Evolutionary conservation across 2,113 vertebrate species (phyloP), one percentile per base, ranked within the genome.

Genomic region (Ornithorhynchus anatinus): DNA sequence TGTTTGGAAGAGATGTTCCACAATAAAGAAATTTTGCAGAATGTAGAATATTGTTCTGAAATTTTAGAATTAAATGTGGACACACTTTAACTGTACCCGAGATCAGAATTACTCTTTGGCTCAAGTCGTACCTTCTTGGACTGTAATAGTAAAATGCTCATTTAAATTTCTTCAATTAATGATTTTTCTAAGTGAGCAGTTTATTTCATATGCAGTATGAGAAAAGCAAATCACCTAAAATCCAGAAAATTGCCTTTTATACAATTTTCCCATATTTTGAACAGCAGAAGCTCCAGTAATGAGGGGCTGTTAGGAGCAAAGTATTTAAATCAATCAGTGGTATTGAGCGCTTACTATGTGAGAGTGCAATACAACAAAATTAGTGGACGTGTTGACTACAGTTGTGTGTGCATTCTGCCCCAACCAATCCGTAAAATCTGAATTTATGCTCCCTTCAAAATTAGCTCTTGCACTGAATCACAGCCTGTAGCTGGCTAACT

Each of bases 1-100:
- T 77, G 59, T 58, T 64, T 88, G 78, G 31, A 78, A 80, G 79
- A 80, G 52, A 75, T 82, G 84, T 84, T 84, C 63, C 84, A 80
- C 57, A 87, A 81, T 79, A 88, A 88, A 86, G 50, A 58, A 75
- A 22, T 50, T 42, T 13, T 38, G 36, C 45, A 1, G 77, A 81
- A 64, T 42, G 6, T 72, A 48, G 66, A 70, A 10, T 50, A 54
- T 2, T 50, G 25, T 50, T 19, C 65, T 60, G 53, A 19, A 10
- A 10, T 79, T 61, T 53, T 65, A 2, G 38, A 59, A 2, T 66
- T 79, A 38, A 69, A n/a, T 1, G 51, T 67, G 45, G 38, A 7
- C 19, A 22, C 32, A 53, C 22, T 11, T 22, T 36, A 29, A n/a
- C n/a, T n/a, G n/a, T 22, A 54, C 23, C 51, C n/a, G n/a, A n/a